Evolutionary conservation across 2,888 invertebrate genomes (phyloP), one percentile per base, ranked within the genome.

Genomic region (Imbricaverruca yamaguchii): DNA sequence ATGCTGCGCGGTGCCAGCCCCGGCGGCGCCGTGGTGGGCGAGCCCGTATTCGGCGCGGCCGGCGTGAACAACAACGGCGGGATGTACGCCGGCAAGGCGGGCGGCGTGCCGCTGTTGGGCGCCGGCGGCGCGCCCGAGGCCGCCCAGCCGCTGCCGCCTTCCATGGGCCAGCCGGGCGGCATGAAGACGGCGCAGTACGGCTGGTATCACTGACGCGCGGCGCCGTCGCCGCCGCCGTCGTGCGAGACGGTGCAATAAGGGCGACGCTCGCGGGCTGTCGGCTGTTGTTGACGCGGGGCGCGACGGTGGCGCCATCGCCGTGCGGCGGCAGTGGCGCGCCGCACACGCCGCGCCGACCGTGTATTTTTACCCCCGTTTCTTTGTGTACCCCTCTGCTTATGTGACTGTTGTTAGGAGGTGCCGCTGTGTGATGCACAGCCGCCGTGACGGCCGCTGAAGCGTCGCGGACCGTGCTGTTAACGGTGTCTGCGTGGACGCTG

Each of bases 111-210:
- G 23, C 84, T 84, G 81, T 84, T 82, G 83, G 85, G 80, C 83
- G 84, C 82, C 83, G 80, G 82, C 13, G 84, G 84, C 57, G 83
- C 82, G 11, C 90, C 90, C 21, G 91, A 91, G 84, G 91, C 91
- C 57, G 92, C 91, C 80, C 93, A 93, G 87, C 92, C 93, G 12
- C 87, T 93, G 82, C 93, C 93, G 65, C 93, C 93, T 25, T 92
- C 92, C 55, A 93, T 93, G 92, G 92, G 92, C 80, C 92, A 92
- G 80, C 91, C 85, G 90, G 83, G 89, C 77, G 77, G 18, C 55
- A 53, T 56, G 55, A 77, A 77, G 77, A 55, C 21, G 21, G 15
- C 9, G 23, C 77, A 77, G 77, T 77, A 55, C 77, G 56, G 77
- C 77, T 77, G 77, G 77, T 77, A n/a, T n/a, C 53, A 55, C 77